A percentile compares a stretch with the other conserved stretches of the same genome.
These are phyloP conservation scores for Tarsius wallacei DNA, from an alignment of 2,797 vertebrate species.

Conservation along the genomic window DNA sequence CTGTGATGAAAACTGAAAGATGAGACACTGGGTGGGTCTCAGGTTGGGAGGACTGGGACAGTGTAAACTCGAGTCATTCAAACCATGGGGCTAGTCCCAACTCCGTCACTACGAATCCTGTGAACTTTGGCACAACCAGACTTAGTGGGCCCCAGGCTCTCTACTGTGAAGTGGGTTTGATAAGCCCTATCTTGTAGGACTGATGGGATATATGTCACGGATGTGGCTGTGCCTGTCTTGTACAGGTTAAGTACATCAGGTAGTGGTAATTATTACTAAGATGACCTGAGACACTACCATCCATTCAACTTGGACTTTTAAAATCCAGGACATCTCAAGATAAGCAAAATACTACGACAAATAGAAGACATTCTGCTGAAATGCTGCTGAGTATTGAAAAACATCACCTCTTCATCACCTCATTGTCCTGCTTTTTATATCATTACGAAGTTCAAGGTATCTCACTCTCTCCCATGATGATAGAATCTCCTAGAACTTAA, in stretches of 20 bases:
- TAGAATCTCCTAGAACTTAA: neutral
- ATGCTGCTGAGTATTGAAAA: neutral
- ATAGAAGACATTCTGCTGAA: neutral
- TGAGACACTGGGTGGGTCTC: neutral
- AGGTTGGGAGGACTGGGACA: neutral
- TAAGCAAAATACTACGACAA: neutral
- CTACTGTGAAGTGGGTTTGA: neutral
- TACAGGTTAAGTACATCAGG: neutral
- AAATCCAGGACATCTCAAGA: neutral
- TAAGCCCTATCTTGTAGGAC: neutral
- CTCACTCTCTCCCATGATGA: neutral
- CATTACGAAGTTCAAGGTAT: neutral
- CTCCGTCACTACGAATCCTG: neutral
- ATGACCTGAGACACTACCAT: neutral
- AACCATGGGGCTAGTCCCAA: neutral
- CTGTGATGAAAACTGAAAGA: slow-evolving; percentile 12
- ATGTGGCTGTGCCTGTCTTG: neutral
- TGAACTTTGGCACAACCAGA: neutral
- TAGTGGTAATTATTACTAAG: neutral
- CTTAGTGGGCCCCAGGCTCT: neutral
- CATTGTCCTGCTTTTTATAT: neutral
- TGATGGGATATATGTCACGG: neutral
- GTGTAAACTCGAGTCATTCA: neutral
- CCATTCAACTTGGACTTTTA: too few species aligned
- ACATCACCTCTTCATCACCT: neutral